Conservation (phyloP, 2,888 invertebrate species). For the Lycocerus yunnanus region DNA sequence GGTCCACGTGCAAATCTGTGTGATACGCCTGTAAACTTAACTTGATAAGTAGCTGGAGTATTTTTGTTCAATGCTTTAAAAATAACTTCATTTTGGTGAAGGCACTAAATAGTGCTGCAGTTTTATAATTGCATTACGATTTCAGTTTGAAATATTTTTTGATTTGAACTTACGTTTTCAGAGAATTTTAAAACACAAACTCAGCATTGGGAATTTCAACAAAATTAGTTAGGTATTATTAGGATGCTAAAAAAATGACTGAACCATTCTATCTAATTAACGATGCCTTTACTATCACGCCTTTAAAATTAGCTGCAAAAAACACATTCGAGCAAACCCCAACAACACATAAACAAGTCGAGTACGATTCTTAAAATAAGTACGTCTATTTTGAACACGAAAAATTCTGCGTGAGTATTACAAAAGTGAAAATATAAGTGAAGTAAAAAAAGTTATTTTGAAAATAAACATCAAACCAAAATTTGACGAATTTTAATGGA, state of each 20-base stretch:
- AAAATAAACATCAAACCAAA: not conserved
- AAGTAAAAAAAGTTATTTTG: too few species aligned
- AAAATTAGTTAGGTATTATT: not conserved
- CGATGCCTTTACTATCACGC: constrained; percentile 11
- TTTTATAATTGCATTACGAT: not conserved
- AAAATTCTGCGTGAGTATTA: constrained; percentile 34
- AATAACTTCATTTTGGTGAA: not conserved
- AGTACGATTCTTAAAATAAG: constrained; percentile 38
- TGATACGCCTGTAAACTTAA: constrained; percentile 21
- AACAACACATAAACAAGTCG: constrained; percentile 11
- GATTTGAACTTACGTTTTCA: not conserved
- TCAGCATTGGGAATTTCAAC: not conserved
- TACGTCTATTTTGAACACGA: constrained; percentile 35
- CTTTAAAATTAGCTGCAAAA: constrained; percentile 26
- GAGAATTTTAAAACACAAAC: too few species aligned
- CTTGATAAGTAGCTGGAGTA: constrained; percentile 15
- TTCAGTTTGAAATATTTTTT: not conserved
- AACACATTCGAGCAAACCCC: constrained; percentile 21
- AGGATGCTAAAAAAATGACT: not conserved
- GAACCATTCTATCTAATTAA: constrained; percentile 2
- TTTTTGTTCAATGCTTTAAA: constrained; percentile 2
- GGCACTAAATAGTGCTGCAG: not conserved
- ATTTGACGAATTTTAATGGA: not conserved
- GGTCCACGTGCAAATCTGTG: constrained; percentile 26
- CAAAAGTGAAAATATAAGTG: not conserved